Evolutionary conservation across 2,888 invertebrate species (phyloP).

Genomic region (Thecocarcelia acutangulata): DNA sequence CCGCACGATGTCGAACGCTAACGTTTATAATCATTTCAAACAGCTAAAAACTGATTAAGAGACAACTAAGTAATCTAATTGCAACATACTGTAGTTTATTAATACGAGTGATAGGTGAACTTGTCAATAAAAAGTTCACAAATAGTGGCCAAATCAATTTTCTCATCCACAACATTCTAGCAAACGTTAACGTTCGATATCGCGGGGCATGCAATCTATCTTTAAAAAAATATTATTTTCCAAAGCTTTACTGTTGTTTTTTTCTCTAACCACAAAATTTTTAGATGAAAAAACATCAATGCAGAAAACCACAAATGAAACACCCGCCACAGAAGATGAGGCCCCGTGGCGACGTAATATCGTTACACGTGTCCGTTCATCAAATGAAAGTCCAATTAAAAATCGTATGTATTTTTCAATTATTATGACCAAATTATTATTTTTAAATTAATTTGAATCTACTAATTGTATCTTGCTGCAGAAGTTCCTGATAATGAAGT

Average conservation of each 20-base stretch:
- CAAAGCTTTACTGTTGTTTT: constrained; percentile 10
- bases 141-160: no score
- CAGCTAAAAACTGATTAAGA: no score
- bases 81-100: no score
- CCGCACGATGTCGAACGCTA: no score
- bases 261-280: constrained; percentile 46
- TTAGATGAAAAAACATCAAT: constrained; percentile 75
- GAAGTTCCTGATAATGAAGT: constrained; percentile 84
- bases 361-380: constrained; percentile 82
- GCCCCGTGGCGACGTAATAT: constrained; percentile 87
- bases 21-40: no score
- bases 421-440: background rate
- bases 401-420: constrained; percentile 79
- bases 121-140: no score
- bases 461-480: constrained; percentile 73
- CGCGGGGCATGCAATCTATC: no score
- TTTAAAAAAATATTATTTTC: no score
- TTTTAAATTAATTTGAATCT: background rate
- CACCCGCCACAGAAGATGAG: constrained; percentile 81
- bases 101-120: no score
- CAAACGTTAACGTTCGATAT: no score
- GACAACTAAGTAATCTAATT: no score
- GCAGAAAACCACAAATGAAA: constrained; percentile 69
- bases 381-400: constrained; percentile 83
- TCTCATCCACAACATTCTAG: no score